Percentiles rank a stretch among this genome's conserved stretches.
Conservation (phyloP, 2,113 vertebrate genomes). For the Pluvialis apricaria region DNA sequence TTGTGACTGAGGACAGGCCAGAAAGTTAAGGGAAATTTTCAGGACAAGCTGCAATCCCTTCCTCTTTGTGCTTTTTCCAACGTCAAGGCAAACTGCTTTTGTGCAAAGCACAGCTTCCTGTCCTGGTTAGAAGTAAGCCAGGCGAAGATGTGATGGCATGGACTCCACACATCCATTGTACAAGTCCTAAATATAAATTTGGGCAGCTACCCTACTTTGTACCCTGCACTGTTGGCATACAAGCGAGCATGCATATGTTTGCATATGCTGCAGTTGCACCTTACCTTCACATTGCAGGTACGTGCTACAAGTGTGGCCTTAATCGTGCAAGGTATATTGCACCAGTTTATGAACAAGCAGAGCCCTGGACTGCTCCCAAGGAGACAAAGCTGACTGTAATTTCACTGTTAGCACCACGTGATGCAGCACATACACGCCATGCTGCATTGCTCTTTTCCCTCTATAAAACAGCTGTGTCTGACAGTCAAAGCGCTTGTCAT, state of each 20-base stretch:
- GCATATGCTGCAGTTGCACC: neutral
- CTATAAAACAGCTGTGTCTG: rapidly evolving
- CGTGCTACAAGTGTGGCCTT: rapidly evolving
- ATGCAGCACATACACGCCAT: neutral
- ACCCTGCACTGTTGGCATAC: neutral
- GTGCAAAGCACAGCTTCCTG: neutral
- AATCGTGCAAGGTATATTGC: neutral
- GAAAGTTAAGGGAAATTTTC: neutral
- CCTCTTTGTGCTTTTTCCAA: neutral
- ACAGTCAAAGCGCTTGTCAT: neutral
- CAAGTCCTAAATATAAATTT: neutral
- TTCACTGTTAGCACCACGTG: neutral
- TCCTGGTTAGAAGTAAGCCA: neutral
- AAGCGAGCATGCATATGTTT: neutral
- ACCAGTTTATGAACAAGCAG: neutral
- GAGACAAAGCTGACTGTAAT: neutral
- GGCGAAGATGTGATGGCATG: neutral
- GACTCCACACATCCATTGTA: neutral
- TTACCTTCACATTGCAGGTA: neutral
- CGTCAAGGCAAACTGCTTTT: neutral
- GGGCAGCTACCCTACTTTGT: neutral
- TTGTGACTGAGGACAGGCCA: neutral
- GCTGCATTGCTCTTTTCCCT: neutral
- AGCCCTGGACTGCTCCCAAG: neutral
- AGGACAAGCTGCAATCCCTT: neutral